Evolutionary conservation across 2,888 invertebrate species (phyloP).

Genomic region (Elmis aenea): DNA sequence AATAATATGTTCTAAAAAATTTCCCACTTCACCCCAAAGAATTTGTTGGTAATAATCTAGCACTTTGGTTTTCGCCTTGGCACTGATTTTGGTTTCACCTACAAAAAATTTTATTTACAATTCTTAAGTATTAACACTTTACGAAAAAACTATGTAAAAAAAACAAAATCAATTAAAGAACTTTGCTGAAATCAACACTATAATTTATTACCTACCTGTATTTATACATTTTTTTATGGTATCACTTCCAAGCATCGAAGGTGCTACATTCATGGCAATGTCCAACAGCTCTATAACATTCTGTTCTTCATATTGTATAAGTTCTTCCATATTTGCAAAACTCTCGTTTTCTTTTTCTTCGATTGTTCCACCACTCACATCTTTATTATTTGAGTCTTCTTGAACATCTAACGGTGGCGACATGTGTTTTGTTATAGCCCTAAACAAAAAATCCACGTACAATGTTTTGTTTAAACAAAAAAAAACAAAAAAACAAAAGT

Average conservation of each 20-base stretch:
- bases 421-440: slow-evolving; percentile 67
- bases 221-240: slow-evolving; percentile 56
- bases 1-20: slow-evolving; percentile 73
- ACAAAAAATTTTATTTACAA: slow-evolving; percentile 22
- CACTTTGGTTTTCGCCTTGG: slow-evolving; percentile 58
- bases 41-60: slow-evolving; percentile 68
- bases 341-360: slow-evolving; percentile 37
- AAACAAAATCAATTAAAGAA: too few relatives aligned
- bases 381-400: too few relatives aligned
- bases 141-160: slow-evolving; percentile 1
- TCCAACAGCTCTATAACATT: slow-evolving; percentile 60
- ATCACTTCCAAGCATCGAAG: slow-evolving; percentile 56
- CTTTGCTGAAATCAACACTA: too few relatives aligned
- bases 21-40: slow-evolving; percentile 77
- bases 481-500: slow-evolving; percentile 5
- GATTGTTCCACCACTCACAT: slow-evolving; percentile 47
- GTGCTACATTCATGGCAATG: slow-evolving; percentile 55
- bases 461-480: slow-evolving; percentile 1
- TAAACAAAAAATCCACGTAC: slow-evolving; percentile 35
- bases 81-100: slow-evolving; percentile 58
- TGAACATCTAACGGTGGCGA: slow-evolving; percentile 52
- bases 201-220: slow-evolving; percentile 23
- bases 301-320: slow-evolving; percentile 63
- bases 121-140: slow-evolving; percentile 1
- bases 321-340: slow-evolving; percentile 57